Conservation (phyloP, 53 echinoderm and acorn worm genomes). For the Holothuria leucospilota region DNA sequence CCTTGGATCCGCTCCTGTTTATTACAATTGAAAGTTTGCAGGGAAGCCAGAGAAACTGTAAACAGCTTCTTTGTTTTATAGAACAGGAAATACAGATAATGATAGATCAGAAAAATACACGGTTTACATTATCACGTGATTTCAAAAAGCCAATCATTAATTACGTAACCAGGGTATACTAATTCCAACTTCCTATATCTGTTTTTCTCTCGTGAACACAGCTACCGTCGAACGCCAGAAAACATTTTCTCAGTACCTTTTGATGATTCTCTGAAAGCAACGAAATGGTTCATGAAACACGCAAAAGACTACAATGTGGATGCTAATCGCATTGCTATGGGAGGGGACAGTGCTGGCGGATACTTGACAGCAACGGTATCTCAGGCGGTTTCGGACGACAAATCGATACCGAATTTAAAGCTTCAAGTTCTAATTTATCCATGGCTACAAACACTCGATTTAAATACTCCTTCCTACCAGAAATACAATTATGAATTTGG, state of each 20-base stretch:
- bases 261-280: constrained; percentile 77
- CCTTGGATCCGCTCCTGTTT: too few species aligned
- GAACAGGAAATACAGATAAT: too few species aligned
- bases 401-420: constrained; percentile 63
- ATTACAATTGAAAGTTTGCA: too few species aligned
- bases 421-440: constrained; percentile 82
- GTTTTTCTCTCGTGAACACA: background rate
- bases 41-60: too few species aligned
- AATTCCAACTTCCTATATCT: too few species aligned
- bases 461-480: constrained; percentile 86
- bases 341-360: constrained; percentile 94
- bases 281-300: constrained; percentile 77
- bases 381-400: constrained; percentile 74
- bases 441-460: constrained; percentile 78
- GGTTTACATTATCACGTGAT: too few species aligned
- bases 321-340: constrained; percentile 68
- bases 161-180: too few species aligned
- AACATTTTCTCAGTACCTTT: constrained; percentile 78
- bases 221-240: constrained; percentile 80
- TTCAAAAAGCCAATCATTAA: too few species aligned
- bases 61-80: too few species aligned
- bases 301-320: constrained; percentile 74
- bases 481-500: constrained; percentile 60
- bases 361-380: constrained; percentile 79
- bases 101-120: too few species aligned